A percentile compares a stretch with the other conserved stretches of the same genome.
Evolutionary conservation across 2,888 invertebrate species (phyloP).

Genomic region (Plusia festucae): DNA sequence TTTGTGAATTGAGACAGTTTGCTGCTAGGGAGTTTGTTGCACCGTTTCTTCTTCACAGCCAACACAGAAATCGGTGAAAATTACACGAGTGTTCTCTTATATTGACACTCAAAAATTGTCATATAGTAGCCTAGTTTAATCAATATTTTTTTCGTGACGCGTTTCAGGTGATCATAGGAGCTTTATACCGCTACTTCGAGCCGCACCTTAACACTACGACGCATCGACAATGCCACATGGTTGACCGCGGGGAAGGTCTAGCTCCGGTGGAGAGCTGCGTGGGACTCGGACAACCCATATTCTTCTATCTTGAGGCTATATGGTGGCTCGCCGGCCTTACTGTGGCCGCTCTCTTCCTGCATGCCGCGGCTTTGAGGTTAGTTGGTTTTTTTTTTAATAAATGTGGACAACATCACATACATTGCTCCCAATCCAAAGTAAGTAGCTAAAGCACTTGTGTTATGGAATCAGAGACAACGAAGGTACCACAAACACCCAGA

Average conservation of each 20-base stretch:
- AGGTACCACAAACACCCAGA: no score
- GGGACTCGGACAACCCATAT: constrained; percentile 93
- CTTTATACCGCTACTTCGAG: constrained; percentile 76
- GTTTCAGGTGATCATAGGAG: constrained; percentile 81
- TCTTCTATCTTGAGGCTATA: constrained; percentile 94
- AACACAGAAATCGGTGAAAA: no score
- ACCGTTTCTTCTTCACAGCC: no score
- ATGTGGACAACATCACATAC: no score
- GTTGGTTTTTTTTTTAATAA: constrained; percentile 11
- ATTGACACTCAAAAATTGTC: no score
- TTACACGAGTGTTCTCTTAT: no score
- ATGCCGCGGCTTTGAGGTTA: constrained; percentile 91
- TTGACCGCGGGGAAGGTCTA: constrained; percentile 90
- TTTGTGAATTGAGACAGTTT: no score
- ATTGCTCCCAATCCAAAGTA: no score
- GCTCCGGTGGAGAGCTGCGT: constrained; percentile 92
- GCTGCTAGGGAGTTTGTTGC: no score
- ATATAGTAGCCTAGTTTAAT: no score
- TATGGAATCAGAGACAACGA: no score
- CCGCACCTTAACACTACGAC: constrained; percentile 72
- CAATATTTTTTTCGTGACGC: not conserved
- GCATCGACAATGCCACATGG: constrained; percentile 81
- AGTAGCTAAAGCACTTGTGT: no score
- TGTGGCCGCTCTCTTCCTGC: constrained; percentile 91
- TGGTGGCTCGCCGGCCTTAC: constrained; percentile 94